These are phyloP conservation scores for Syrphus vitripennis DNA, from an alignment of 2,888 invertebrate species.

Conservation along the genomic window DNA sequence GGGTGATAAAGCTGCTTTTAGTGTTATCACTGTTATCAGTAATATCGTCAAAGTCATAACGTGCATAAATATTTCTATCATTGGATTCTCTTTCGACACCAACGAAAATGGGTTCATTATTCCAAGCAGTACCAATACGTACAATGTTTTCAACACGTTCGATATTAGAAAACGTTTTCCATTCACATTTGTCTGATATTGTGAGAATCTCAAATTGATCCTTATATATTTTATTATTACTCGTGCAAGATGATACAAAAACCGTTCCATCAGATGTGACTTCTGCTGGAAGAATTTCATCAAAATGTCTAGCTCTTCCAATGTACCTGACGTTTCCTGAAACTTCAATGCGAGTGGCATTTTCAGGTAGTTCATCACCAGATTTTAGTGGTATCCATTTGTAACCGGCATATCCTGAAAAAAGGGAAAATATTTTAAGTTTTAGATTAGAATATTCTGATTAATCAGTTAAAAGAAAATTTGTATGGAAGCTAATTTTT, in stretches of 20 bases:
- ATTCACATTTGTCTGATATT: not conserved
- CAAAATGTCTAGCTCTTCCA: slow-evolving; percentile 2
- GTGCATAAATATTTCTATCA: too few relatives aligned
- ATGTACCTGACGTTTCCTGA: not conserved
- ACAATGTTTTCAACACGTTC: not conserved
- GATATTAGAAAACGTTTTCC: not conserved
- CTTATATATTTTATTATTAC: not conserved
- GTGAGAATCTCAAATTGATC: not conserved
- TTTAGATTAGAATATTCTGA: too few relatives aligned
- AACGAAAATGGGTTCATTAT: not conserved
- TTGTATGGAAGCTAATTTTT: too few relatives aligned
- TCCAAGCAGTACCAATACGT: not conserved
- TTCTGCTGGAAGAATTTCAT: not conserved
- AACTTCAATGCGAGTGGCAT: not conserved
- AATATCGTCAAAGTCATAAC: too few relatives aligned
- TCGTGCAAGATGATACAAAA: not conserved
- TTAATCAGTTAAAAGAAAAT: too few relatives aligned
- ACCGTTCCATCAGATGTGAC: not conserved
- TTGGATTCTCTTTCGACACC: too few relatives aligned
- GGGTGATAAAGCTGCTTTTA: too few relatives aligned
- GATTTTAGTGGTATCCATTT: not conserved
- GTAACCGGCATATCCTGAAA: not conserved
- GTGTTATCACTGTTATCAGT: too few relatives aligned
- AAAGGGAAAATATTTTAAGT: too few relatives aligned
- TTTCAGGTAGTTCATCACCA: not conserved